Conservation (phyloP, 2,888 invertebrate genomes). For the Eupithecia insigniata region DNA sequence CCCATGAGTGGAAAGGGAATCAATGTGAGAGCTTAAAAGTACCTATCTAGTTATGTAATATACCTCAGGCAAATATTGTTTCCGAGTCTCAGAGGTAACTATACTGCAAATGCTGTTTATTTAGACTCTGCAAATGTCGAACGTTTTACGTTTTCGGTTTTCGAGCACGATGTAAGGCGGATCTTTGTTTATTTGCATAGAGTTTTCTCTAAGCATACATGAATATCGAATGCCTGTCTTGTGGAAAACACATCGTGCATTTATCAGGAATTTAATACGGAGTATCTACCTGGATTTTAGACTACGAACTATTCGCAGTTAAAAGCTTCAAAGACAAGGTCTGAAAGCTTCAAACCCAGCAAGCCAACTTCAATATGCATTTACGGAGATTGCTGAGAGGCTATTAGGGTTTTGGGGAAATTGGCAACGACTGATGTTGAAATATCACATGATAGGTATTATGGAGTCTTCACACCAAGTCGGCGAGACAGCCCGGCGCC, state of each 20-base stretch:
- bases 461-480: not conserved
- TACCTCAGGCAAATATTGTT: not conserved
- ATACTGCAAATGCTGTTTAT: not conserved
- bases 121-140: constrained; percentile 26
- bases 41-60: constrained; percentile 1
- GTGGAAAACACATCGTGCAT: not conserved
- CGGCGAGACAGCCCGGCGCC: no score
- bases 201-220: constrained; percentile 1
- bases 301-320: not conserved
- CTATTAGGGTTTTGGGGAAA: not conserved
- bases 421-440: not conserved
- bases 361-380: not conserved
- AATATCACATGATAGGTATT: not conserved
- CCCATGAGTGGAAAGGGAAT: not conserved
- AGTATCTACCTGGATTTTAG: not conserved
- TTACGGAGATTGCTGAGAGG: not conserved
- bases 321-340: not conserved
- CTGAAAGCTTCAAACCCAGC: not conserved
- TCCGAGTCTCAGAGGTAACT: constrained; percentile 6
- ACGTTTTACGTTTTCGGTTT: constrained; percentile 17
- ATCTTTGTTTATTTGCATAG: constrained; percentile 1
- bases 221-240: not conserved
- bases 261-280: not conserved
- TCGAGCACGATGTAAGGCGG: constrained; percentile 15
- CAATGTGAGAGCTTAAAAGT: not conserved